Percentiles rank a stretch among this genome's conserved stretches.
These are phyloP conservation scores for Rhinatrema bivittatum DNA, from an alignment of 2,797 vertebrate genomes.

Conservation along the genomic window DNA sequence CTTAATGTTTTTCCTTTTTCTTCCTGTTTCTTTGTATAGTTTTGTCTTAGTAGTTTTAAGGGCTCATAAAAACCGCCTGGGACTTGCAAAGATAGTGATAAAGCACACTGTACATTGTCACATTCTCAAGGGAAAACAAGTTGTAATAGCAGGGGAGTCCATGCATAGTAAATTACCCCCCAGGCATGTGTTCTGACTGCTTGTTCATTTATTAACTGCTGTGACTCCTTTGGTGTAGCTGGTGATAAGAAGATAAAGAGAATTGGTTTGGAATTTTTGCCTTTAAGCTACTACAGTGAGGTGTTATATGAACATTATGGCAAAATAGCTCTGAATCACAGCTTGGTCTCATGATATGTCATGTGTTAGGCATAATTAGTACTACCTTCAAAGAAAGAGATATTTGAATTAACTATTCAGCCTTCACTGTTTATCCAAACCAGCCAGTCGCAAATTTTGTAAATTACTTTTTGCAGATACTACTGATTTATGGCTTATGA, in stretches of 20 bases:
- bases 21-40: conserved; percentile 56
- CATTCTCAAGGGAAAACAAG: background rate
- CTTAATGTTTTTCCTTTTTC: too few relatives aligned
- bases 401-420: too few relatives aligned
- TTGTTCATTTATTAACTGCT: conserved; percentile 6
- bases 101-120: too few relatives aligned
- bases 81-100: background rate
- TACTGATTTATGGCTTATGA: too few relatives aligned
- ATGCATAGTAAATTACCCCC: too few relatives aligned
- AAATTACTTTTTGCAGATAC: too few relatives aligned
- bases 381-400: too few relatives aligned
- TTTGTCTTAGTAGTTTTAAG: conserved; percentile 35
- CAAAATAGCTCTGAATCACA: conserved; percentile 20
- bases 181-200: background rate
- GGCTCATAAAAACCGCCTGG: background rate
- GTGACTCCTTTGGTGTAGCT: conserved; percentile 5
- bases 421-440: too few relatives aligned
- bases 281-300: conserved; percentile 13
- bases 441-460: too few relatives aligned
- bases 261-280: conserved; percentile 26
- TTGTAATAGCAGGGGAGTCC: background rate
- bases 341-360: conserved; percentile 33
- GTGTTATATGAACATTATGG: conserved; percentile 1
- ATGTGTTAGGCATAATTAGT: conserved; percentile 12
- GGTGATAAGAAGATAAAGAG: background rate